phyloP scores from a whole-genome alignment of 2,113 vertebrate species.

The Narcine bancroftii region DNA sequence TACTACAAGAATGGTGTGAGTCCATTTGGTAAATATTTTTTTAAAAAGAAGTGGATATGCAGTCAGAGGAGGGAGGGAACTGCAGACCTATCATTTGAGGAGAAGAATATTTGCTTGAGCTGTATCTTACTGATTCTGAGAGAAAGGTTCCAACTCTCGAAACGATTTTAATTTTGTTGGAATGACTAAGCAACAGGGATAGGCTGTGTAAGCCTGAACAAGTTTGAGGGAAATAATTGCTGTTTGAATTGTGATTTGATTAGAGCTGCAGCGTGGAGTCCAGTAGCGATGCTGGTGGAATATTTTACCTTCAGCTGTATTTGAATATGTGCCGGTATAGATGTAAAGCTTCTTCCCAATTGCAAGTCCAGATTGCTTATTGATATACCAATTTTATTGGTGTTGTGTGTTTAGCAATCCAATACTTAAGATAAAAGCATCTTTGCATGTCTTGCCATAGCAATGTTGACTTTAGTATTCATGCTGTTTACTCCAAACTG shows the following conservation, averaged over 20 bases:
- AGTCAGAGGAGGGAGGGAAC: not conserved
- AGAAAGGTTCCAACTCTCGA: not conserved
- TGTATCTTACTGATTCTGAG: not conserved
- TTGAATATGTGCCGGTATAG: no score
- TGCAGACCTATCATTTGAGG: no score
- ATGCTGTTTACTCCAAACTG: not conserved
- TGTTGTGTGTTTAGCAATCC: not conserved
- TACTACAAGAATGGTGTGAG: not conserved
- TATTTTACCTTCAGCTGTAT: not conserved
- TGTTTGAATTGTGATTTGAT: not conserved
- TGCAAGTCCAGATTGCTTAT: not conserved
- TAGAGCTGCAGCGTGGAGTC: not conserved
- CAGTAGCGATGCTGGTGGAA: not conserved
- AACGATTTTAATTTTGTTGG: not conserved
- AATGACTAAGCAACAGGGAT: not conserved
- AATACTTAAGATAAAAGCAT: not conserved
- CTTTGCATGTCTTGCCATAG: not conserved
- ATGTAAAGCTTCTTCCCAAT: not conserved
- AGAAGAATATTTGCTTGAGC: not conserved
- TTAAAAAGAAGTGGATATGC: not conserved
- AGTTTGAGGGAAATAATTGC: not conserved
- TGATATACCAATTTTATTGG: not conserved
- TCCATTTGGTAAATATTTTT: not conserved
- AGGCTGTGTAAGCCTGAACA: not conserved
- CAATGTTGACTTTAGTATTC: constrained; percentile 25